These are phyloP conservation scores for Cremastinae sp. DNA, from an alignment of 2,888 invertebrate species.

Conservation along the genomic window DNA sequence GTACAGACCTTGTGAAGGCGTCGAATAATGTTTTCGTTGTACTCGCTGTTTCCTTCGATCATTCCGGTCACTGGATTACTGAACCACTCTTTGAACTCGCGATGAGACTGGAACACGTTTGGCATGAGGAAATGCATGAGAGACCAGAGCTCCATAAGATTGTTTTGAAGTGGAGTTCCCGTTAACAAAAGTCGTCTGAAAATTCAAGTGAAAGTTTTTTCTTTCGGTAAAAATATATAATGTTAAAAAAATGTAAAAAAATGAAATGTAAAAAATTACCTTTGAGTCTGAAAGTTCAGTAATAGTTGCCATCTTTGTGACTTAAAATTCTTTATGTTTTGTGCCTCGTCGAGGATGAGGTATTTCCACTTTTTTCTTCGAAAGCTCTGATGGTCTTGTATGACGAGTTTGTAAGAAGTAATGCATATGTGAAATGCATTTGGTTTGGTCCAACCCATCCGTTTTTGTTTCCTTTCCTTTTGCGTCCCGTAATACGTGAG, in stretches of 20 bases:
- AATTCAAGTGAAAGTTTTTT: conserved; percentile 57
- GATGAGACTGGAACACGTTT: conserved; percentile 96
- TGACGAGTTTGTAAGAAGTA: conserved; percentile 98
- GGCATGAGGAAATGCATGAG: conserved; percentile 99
- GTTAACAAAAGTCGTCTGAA: conserved; percentile 92
- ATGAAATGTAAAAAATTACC: conserved; percentile 81
- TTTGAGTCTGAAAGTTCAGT: conserved; percentile 95
- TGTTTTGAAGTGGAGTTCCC: conserved; percentile 97
- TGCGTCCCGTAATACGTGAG: conserved; percentile 98
- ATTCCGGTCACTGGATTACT: conserved; percentile 97
- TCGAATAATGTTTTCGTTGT: conserved; percentile 93
- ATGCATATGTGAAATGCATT: conserved; percentile 99
- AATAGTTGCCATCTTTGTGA: conserved; percentile 99
- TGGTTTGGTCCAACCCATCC: conserved; percentile 98
- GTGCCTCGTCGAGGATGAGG: conserved; percentile 98
- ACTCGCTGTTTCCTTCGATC: conserved; percentile 96
- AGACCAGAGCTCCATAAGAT: conserved; percentile 98
- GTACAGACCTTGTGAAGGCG: conserved; percentile 91
- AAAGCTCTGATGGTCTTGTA: conserved; percentile 99
- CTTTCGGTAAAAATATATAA: conserved; percentile 6
- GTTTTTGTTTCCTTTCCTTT: conserved; percentile 95
- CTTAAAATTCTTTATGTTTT: conserved; percentile 99
- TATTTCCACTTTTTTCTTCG: conserved; percentile 99
- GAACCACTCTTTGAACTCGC: conserved; percentile 99
- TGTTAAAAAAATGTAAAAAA: neutral